Evolutionary conservation across 92 coral and sea anemone genomes (phyloP), one percentile per base, ranked within the genome.

Genomic region (Anthopleura xanthogrammica): DNA sequence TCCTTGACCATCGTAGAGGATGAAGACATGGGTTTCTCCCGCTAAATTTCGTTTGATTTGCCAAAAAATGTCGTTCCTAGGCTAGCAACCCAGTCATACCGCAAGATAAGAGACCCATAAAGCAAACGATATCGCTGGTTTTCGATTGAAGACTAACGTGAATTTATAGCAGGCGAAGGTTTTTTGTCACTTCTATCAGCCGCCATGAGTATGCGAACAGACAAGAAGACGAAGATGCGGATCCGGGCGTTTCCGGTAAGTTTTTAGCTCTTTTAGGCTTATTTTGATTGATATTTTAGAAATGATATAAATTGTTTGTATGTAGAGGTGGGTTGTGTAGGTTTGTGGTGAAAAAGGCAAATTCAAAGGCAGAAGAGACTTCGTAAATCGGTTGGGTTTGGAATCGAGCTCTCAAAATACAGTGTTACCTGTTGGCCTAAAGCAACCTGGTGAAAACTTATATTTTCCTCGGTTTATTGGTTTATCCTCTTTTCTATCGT

Each of bases 171-270:
- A 65, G 82, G 83, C 85, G 84, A 83, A 72, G 85, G 55, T 64
- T 66, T 54, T 54, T 80, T 77, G 79, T 76, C 76, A 80, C 58
- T 65, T 54, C 56, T n/a, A 74, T 70, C 73, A 36, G 79, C 87
- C 90, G 88, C 83, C 83, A 93, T 93, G 97, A 93, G 97, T 80
- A 75, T 93, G 88, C 92, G 97, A 85, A 5, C 97, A 58, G 92
- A 92, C 79, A 95, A 95, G 92, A 95, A 95, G 84, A 95, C 95
- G 79, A 95, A 95, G 86, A 95, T 95, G 98, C 86, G 98, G 80
- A 95, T 95, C 90, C 96, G 98, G 89, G 98, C 98, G 82, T 95
- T 94, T 85, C 98, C 98, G 95, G 93, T 90, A 93, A 60, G 93
- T 90, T 82, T 85, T 43, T 71, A 23, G 73, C 74, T 29, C 66